Evolutionary conservation across 2,888 invertebrate genomes (phyloP), one percentile per base, ranked within the genome.

Genomic region (Pristionchus arcanus): DNA sequence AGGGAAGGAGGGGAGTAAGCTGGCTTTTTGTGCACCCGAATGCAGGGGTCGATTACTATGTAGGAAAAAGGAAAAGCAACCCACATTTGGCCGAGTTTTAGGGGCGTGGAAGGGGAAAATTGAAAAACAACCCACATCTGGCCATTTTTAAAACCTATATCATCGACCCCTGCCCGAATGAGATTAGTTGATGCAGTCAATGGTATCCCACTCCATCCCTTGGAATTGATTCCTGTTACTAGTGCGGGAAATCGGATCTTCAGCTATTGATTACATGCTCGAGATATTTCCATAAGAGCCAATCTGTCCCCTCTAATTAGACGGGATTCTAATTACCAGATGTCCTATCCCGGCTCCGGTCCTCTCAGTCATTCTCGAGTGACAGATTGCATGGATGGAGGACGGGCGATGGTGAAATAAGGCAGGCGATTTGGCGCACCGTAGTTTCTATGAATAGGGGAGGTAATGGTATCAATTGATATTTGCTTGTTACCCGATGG

Each of bases 321-420:
- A 42, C 37, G 9, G 21, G 15, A 53, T 25, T 81, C 49, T 81
- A 81, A 81, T 81, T 81, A 81, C 81, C 81, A 81, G 81, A 81
- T 81, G 81, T 49, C 9, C 71, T 34, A 28, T 34, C 71, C 63
- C 9, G 2, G 34, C 19, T 37, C 37, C 7, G 37, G 74, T 3
- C 25, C 37, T 11, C 74, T 74, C 74, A 74, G 74, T 74, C 42
- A 74, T 34, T 74, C 74, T 74, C 74, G 37, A 74, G 74, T 74
- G 74, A 74, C 74, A 74, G 74, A 74, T 74, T 37, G 74, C 19
- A 3, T 37, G 19, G 74, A 21, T 37, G 74, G 74, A 74, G 37
- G 31, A 21, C 37, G 37, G 37, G 74, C 21, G 37, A 74, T 74
- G 74, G 37, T 37, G 74, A 11, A 74, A 16, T 9, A 2, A 37